These are phyloP conservation scores for Poliocrania exsul DNA, from an alignment of 2,797 vertebrate genomes.

Conservation along the genomic window DNA sequence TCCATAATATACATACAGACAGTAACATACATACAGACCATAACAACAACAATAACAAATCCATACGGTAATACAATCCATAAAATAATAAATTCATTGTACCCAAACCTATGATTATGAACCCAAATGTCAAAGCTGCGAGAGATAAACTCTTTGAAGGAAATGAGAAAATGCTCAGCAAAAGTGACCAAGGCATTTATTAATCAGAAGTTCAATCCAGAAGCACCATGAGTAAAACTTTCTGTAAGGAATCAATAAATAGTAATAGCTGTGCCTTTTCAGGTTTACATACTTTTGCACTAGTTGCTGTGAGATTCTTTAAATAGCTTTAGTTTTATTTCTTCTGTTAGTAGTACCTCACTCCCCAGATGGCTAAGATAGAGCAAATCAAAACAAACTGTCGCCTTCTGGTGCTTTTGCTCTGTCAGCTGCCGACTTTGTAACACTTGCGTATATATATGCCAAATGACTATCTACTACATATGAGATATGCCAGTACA, in stretches of 20 bases:
- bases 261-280: neutral
- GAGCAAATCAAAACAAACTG: conserved; percentile 35
- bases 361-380: neutral
- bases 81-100: neutral
- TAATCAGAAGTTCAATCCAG: conserved; percentile 16
- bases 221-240: conserved; percentile 11
- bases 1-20: neutral
- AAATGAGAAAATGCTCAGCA: neutral
- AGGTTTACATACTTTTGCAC: neutral
- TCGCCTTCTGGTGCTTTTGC: conserved; percentile 9
- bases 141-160: neutral
- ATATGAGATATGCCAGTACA: neutral
- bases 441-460: neutral
- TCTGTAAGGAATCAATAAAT: neutral
- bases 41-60: neutral
- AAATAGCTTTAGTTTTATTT: conserved; percentile 21
- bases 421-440: conserved; percentile 42
- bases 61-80: neutral
- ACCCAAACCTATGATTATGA: neutral
- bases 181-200: neutral
- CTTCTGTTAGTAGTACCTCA: neutral
- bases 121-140: neutral
- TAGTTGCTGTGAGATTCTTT: neutral
- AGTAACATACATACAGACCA: neutral
- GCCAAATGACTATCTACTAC: conserved; percentile 8